These are phyloP conservation scores for Paramormyrops kingsleyae DNA, from an alignment of 2,113 vertebrate species.

Conservation along the genomic window DNA sequence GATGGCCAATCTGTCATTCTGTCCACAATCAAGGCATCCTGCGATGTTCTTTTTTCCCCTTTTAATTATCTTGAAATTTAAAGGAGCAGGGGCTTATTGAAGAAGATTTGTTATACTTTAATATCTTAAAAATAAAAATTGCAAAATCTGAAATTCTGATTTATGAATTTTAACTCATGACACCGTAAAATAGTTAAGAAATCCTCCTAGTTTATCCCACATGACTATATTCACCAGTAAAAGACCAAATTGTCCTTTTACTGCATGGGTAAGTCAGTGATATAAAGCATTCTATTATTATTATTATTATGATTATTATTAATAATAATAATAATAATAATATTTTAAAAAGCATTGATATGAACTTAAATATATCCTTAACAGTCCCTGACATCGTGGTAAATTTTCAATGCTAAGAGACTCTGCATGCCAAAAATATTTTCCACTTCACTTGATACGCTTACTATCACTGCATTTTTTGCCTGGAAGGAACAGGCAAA, in stretches of 20 bases:
- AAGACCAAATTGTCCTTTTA: background rate
- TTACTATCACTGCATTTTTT: background rate
- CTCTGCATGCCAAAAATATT: background rate
- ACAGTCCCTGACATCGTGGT: background rate
- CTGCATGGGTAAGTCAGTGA: background rate
- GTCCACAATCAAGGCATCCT: background rate
- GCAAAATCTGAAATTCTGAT: background rate
- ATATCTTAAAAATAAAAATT: background rate
- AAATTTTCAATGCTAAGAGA: background rate
- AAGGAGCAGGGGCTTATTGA: background rate
- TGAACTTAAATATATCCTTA: background rate
- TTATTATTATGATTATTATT: too few species aligned
- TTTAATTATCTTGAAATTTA: background rate
- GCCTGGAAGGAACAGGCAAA: background rate
- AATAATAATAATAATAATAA: too few species aligned
- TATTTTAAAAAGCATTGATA: background rate
- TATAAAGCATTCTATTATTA: background rate
- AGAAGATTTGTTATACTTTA: background rate
- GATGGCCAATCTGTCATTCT: background rate
- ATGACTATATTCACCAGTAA: background rate
- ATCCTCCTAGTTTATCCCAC: background rate
- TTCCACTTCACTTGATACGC: conserved; percentile 13
- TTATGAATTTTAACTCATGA: background rate
- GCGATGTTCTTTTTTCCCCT: too few species aligned
- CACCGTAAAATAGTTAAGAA: background rate